Base-by-base conservation (phyloP, 2,113 vertebrate species). In the Triplophysa tibetana region DNA sequence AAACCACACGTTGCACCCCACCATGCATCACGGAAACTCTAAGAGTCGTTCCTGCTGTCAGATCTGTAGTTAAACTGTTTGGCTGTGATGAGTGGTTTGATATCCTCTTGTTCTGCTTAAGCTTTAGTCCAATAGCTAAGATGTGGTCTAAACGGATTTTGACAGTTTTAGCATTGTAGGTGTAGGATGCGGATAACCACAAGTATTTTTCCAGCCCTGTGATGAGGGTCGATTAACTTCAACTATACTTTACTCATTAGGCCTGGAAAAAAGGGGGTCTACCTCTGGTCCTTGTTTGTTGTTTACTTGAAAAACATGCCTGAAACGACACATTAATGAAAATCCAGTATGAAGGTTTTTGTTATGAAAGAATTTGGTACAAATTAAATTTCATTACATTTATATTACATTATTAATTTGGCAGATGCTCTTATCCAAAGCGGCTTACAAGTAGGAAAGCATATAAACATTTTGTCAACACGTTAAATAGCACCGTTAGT, bases 1-100 rank as follows among this genome's bases (percentile, higher is more conserved):
- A 79, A 82, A 85, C 77, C 83, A 82, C 80, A 85, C 14, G 50
- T 69, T 79, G 75, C 77, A 82, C 78, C 77, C 66, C 72, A 66
- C 26, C 58, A 21, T 38, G 66, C 62, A 33, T 75, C 75, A 79
- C 19, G 83, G 77, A 85, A 85, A 85, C 80, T 72, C 8, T 74
- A 29, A 70, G n/a, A 76, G 62, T 11, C 23, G 29, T 17, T 63
- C 33, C 23, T 66, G 43, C 41, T 50, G 45, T 60, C 11, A 62
- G 41, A 19, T 72, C 48, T 66, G 6, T 43, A 5, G 69, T 21
- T 58, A 8, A n/a, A 58, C 50, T 58, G 54, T 58, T 13, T 58
- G 19, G n/a, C 19, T 58, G 38, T 19, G 54, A 50, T 78, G 41
- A 65, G 43, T 38, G 29, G 45, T 8, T 64, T 64, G 52, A 73